These are phyloP conservation scores for Cyanistes caeruleus DNA, from an alignment of 2,113 vertebrate genomes.

Conservation along the genomic window DNA sequence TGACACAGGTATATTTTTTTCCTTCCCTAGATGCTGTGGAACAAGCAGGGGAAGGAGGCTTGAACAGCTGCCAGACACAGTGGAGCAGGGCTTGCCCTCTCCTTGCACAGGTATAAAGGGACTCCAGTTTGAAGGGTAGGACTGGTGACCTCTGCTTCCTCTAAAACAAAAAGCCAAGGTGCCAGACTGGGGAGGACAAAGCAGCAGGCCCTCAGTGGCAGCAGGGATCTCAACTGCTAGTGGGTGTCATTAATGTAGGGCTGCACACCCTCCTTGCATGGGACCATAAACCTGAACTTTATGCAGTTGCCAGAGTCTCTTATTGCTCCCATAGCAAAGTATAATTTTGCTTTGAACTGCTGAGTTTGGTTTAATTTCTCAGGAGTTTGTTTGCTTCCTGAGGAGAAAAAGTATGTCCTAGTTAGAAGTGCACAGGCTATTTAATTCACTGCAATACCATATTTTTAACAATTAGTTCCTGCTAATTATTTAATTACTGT, in stretches of 20 bases:
- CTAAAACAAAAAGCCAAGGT: not conserved
- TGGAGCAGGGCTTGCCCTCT: not conserved
- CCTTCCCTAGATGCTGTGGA: not conserved
- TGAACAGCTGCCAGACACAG: not conserved
- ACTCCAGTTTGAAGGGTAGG: not conserved
- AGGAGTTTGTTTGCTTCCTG: not conserved
- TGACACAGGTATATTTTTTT: not conserved
- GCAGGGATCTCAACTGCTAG: not conserved
- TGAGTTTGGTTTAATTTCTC: not conserved
- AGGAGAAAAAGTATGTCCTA: not conserved
- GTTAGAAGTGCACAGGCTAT: not conserved
- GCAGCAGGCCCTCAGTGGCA: not conserved
- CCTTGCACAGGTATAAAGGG: not conserved
- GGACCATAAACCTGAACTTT: not conserved
- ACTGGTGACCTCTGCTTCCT: not conserved
- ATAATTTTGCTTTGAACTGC: not conserved
- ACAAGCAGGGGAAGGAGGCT: not conserved
- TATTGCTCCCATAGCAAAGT: not conserved
- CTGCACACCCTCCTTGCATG: not conserved
- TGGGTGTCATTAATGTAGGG: not conserved
- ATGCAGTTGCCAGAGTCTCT: not conserved
- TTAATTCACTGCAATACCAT: not conserved
- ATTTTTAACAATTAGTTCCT: conserved; percentile 39
- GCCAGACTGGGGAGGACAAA: not conserved
- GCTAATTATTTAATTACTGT: conserved; percentile 53